A percentile compares a stretch with the other conserved stretches of the same genome.
phyloP scores from a whole-genome alignment of 2,113 vertebrate species.

The Toxotes chatareus region DNA sequence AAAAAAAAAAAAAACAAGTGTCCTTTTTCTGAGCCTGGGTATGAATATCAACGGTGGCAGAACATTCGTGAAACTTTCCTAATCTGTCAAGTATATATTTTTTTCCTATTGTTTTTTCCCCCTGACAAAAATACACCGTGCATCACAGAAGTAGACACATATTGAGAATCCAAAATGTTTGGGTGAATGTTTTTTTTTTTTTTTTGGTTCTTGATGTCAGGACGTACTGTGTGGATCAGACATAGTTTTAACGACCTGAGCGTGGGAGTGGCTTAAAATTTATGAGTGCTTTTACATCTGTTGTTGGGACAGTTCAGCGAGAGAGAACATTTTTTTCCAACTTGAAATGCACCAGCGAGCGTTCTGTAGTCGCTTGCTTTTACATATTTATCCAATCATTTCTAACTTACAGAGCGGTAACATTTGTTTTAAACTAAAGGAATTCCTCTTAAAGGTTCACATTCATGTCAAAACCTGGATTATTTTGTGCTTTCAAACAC shows the following conservation, averaged over 20 bases:
- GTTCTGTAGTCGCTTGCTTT: constrained; percentile 15
- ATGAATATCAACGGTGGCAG: constrained; percentile 36
- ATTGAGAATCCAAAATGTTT: constrained; percentile 41
- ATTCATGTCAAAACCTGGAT: constrained; percentile 56
- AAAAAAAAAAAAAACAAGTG: constrained; percentile 23
- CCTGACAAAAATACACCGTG: constrained; percentile 35
- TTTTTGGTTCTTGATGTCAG: constrained; percentile 63
- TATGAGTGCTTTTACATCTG: constrained; percentile 32
- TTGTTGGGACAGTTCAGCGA: constrained; percentile 29
- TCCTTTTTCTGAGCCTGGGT: constrained; percentile 33
- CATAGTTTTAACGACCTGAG: constrained; percentile 64
- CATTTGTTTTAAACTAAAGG: constrained; percentile 7
- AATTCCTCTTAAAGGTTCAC: constrained; percentile 48
- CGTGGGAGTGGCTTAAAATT: constrained; percentile 31
- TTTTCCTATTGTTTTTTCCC: neutral
- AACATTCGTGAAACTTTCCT: constrained; percentile 31
- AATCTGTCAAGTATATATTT: constrained; percentile 1
- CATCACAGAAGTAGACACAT: constrained; percentile 49
- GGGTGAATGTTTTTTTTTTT: no score
- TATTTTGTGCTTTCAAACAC: constrained; percentile 47
- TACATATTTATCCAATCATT: constrained; percentile 40
- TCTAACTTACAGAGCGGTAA: constrained; percentile 12
- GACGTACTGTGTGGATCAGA: constrained; percentile 30
- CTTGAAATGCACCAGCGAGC: constrained; percentile 28
- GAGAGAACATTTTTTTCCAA: constrained; percentile 16